A percentile compares a stretch with the other conserved stretches of the same genome.
phyloP scores from a whole-genome alignment of 2,888 invertebrate genomes.

The Callinectes sapidus region DNA sequence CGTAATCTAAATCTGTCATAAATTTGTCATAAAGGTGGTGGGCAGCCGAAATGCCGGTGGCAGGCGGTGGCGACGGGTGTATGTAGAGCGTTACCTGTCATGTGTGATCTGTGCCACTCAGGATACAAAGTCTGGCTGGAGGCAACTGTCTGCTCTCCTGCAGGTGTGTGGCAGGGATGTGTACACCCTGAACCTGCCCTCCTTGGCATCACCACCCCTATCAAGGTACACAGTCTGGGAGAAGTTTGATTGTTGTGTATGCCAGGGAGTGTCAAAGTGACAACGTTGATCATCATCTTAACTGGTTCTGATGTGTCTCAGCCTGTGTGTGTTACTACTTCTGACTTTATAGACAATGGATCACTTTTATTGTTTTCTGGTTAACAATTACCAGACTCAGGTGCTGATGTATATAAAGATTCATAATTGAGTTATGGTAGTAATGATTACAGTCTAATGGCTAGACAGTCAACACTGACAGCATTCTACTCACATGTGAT shows the following conservation, averaged over 20 bases:
- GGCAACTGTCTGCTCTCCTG: conserved; percentile 47
- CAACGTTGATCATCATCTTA: background rate
- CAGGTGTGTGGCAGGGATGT: conserved; percentile 48
- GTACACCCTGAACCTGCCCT: conserved; percentile 8
- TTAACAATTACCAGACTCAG: too few relatives aligned
- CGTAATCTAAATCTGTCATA: too few relatives aligned
- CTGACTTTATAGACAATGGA: too few relatives aligned
- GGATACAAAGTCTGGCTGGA: conserved; percentile 36
- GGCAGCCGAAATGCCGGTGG: background rate
- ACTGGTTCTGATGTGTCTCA: background rate
- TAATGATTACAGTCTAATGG: too few relatives aligned
- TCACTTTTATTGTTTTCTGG: too few relatives aligned
- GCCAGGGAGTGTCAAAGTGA: background rate
- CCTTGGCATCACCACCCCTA: conserved; percentile 24
- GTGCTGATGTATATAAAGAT: too few relatives aligned
- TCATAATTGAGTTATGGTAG: too few relatives aligned
- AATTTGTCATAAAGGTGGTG: conserved; percentile 15
- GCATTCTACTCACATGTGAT: too few relatives aligned
- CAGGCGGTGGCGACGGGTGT: conserved; percentile 47
- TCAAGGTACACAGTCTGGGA: background rate
- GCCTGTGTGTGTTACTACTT: too few relatives aligned
- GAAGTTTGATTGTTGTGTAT: background rate
- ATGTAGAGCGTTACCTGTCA: conserved; percentile 53
- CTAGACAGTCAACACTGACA: too few relatives aligned
- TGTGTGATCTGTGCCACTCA: conserved; percentile 18